These are phyloP conservation scores for Liasis olivaceus DNA, from an alignment of 2,797 vertebrate species.

Conservation along the genomic window DNA sequence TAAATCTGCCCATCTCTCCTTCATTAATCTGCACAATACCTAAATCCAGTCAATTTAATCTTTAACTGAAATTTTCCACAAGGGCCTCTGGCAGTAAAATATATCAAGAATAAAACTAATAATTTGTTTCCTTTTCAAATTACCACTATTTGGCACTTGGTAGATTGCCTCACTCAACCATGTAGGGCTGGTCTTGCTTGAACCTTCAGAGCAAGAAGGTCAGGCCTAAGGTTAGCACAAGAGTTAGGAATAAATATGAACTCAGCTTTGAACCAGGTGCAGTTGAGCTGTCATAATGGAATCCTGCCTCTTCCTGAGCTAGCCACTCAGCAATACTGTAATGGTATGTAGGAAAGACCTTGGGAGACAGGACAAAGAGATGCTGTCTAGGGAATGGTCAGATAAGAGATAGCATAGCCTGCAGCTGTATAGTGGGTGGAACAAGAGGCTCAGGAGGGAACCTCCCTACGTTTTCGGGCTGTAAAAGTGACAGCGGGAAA, in stretches of 20 bases:
- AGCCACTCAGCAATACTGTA: not conserved
- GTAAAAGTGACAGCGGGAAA: too few species aligned
- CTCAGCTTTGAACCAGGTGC: not conserved
- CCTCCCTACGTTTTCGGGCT: too few species aligned
- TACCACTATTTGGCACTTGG: not conserved
- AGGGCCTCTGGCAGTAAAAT: not conserved
- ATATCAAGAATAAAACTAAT: not conserved
- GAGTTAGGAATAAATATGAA: not conserved
- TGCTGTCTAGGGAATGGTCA: too few species aligned
- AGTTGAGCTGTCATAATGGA: not conserved
- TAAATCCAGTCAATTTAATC: not conserved
- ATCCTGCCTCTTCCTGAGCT: not conserved
- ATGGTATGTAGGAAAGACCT: too few species aligned
- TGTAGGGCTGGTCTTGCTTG: not conserved
- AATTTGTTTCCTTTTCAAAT: not conserved
- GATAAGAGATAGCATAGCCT: too few species aligned
- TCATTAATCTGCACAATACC: not conserved
- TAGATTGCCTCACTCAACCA: not conserved
- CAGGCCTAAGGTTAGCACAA: not conserved
- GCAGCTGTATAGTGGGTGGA: too few species aligned
- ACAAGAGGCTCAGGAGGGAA: too few species aligned
- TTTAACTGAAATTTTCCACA: not conserved
- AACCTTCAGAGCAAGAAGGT: not conserved
- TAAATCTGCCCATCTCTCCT: not conserved
- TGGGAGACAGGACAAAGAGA: too few species aligned